Conservation (phyloP, 2,888 invertebrate species). For the Rhagonycha fulva region DNA sequence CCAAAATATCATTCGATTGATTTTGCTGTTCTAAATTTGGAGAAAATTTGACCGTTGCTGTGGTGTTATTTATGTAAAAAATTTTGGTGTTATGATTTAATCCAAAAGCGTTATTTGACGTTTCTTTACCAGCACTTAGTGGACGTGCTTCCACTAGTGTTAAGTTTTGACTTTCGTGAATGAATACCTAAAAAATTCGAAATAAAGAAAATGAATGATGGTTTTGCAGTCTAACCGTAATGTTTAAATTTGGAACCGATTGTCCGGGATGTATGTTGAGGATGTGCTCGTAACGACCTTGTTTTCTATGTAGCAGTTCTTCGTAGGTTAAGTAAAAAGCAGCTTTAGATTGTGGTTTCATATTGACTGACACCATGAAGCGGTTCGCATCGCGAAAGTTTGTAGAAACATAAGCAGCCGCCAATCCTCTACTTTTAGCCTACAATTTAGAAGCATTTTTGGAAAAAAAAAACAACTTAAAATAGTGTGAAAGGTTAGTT, state of each 20-base stretch:
- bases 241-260: slow-evolving; percentile 65
- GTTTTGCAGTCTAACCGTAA: slow-evolving; percentile 53
- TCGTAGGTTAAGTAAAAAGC: slow-evolving; percentile 75
- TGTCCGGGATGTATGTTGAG: slow-evolving; percentile 72
- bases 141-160: slow-evolving; percentile 65
- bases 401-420: slow-evolving; percentile 65
- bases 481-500: not conserved
- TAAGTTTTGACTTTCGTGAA: slow-evolving; percentile 66
- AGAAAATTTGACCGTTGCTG: slow-evolving; percentile 57
- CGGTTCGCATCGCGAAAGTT: slow-evolving; percentile 72
- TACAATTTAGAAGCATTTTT: slow-evolving; percentile 33
- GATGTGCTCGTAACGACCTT: slow-evolving; percentile 69
- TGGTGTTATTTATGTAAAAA: slow-evolving; percentile 37
- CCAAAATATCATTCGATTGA: slow-evolving; percentile 54
- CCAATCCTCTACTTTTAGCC: slow-evolving; percentile 63
- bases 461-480: not conserved
- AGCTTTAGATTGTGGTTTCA: slow-evolving; percentile 65
- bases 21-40: slow-evolving; percentile 65
- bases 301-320: slow-evolving; percentile 67
- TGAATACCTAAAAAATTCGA: slow-evolving; percentile 55
- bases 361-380: slow-evolving; percentile 70
- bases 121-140: slow-evolving; percentile 66
- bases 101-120: slow-evolving; percentile 60
- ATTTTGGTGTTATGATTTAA: slow-evolving; percentile 47
- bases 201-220: not conserved